Evolutionary conservation across 2,888 invertebrate species (phyloP).

Genomic region (Ephialtes manifestator): DNA sequence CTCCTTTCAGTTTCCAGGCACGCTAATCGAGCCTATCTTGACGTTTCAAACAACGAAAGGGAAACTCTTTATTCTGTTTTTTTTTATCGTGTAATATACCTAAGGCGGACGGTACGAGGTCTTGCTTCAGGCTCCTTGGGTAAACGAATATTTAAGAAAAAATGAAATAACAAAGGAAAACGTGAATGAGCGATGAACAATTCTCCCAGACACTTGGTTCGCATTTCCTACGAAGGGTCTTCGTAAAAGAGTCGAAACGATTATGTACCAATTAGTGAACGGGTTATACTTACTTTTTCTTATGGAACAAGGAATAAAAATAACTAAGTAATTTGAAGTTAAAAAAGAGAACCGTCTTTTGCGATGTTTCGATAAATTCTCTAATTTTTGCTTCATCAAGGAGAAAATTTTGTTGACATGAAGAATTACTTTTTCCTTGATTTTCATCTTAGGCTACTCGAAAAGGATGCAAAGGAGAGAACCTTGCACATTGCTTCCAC

Average conservation of each 20-base stretch:
- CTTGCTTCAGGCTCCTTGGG: background rate
- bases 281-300: background rate
- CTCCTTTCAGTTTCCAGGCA: constrained; percentile 34
- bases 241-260: background rate
- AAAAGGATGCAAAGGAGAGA: no score
- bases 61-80: constrained; percentile 29
- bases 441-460: no score
- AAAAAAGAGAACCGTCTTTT: no score
- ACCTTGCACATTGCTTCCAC: no score
- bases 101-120: background rate
- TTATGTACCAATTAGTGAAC: background rate
- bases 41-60: constrained; percentile 37
- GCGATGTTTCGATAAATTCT: no score
- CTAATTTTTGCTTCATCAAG: no score
- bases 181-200: background rate
- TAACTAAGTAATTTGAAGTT: no score
- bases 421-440: no score
- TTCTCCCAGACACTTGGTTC: background rate
- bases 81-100: background rate
- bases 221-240: background rate
- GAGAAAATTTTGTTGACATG: no score
- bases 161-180: background rate
- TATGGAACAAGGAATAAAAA: background rate
- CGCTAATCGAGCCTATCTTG: constrained; percentile 47
- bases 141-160: background rate